These are phyloP conservation scores for Leptopilina syphax DNA, from an alignment of 2,888 invertebrate genomes.

Conservation along the genomic window DNA sequence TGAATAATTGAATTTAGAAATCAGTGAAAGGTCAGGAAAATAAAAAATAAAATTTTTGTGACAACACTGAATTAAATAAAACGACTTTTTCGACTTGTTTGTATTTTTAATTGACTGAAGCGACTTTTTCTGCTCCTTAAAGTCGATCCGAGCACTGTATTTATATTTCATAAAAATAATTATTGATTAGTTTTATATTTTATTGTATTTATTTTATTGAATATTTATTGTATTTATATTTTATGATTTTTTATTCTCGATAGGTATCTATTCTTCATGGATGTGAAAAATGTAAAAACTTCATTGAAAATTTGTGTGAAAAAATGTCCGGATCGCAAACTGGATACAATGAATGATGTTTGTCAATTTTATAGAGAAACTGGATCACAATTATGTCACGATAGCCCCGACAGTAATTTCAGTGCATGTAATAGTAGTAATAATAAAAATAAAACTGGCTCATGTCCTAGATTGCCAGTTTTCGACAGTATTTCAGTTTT, in stretches of 20 bases:
- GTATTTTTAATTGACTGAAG: too few relatives aligned
- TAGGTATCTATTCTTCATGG: slow-evolving; percentile 89
- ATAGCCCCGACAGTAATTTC: slow-evolving; percentile 74
- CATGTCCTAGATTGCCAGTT: slow-evolving; percentile 85
- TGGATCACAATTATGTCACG: slow-evolving; percentile 86
- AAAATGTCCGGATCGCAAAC: slow-evolving; percentile 86
- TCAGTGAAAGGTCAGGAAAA: too few relatives aligned
- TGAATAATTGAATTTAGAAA: too few relatives aligned
- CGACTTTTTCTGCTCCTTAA: too few relatives aligned
- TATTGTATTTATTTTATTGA: too few relatives aligned
- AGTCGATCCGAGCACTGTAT: too few relatives aligned
- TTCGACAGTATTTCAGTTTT: slow-evolving; percentile 87
- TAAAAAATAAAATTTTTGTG: too few relatives aligned
- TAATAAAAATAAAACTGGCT: slow-evolving; percentile 69
- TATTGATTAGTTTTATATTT: too few relatives aligned
- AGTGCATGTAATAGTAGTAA: slow-evolving; percentile 71
- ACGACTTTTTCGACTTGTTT: too few relatives aligned
- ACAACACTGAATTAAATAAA: too few relatives aligned
- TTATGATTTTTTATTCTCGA: not conserved
- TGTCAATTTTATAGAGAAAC: slow-evolving; percentile 85
- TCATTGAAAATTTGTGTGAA: slow-evolving; percentile 94
- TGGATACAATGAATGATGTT: slow-evolving; percentile 83
- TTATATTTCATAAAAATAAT: too few relatives aligned
- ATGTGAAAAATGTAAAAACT: slow-evolving; percentile 85
- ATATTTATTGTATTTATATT: too few relatives aligned